phyloP scores from a whole-genome alignment of 2,113 vertebrate genomes.

The Rhabdornis inornatus region DNA sequence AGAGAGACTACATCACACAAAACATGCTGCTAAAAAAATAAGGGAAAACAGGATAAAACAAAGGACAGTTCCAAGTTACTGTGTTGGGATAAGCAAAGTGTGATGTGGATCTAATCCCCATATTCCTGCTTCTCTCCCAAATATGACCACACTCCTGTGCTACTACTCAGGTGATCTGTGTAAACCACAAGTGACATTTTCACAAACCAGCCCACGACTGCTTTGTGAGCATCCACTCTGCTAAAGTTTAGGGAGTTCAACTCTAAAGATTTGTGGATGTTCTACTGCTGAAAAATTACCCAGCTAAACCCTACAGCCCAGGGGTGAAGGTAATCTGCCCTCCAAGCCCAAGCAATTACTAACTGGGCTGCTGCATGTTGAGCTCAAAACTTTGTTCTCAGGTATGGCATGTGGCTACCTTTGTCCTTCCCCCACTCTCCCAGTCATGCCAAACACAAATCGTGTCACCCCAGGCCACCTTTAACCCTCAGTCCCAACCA shows the following conservation, averaged over 20 bases:
- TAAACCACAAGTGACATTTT: background rate
- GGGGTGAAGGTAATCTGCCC: background rate
- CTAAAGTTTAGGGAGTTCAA: background rate
- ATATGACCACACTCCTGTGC: fast-evolving
- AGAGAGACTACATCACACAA: background rate
- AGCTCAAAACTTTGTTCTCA: background rate
- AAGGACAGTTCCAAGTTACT: background rate
- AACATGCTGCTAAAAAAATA: background rate
- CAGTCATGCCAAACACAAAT: background rate
- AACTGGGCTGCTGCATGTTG: background rate
- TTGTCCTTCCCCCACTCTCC: background rate
- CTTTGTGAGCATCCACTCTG: background rate
- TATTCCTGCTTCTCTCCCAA: background rate
- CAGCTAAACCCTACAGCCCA: background rate
- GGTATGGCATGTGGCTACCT: background rate
- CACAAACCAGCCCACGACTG: background rate
- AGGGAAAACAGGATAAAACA: background rate
- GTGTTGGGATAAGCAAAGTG: background rate
- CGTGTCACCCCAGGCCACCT: background rate
- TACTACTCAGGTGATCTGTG: too few relatives aligned
- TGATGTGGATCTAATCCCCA: background rate
- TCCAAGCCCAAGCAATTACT: background rate
- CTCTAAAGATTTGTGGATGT: background rate
- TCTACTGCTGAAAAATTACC: background rate
- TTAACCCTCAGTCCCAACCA: background rate